Conservation (phyloP, 2,888 invertebrate genomes). For the Campoplex capitator region DNA sequence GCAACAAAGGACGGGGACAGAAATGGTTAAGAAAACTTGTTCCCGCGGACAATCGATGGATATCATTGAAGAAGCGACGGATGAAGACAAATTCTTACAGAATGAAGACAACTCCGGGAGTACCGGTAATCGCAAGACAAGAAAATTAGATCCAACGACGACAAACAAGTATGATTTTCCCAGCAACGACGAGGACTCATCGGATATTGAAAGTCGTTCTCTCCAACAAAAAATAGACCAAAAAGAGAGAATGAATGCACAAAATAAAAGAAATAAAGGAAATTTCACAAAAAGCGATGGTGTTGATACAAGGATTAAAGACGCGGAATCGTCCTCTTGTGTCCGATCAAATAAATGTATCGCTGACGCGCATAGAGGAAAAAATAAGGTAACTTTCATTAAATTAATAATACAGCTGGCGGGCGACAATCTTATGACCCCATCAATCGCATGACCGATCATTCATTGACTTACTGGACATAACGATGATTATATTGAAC, state of each 20-base stretch:
- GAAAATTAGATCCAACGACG: no score
- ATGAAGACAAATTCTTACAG: no score
- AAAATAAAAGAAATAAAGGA: not conserved
- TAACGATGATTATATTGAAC: no score
- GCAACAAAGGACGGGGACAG: no score
- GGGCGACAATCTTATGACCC: no score
- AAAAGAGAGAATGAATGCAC: not conserved
- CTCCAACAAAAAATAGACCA: not conserved
- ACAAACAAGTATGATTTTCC: not conserved
- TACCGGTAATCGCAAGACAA: no score
- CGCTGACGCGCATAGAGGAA: not conserved
- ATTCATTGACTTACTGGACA: not conserved
- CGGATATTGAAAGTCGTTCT: no score
- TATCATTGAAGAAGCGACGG: no score
- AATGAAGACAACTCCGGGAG: no score
- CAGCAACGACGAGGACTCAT: not conserved
- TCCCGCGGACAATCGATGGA: no score
- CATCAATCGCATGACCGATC: not conserved
- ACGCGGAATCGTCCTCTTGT: not conserved
- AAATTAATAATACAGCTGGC: no score
- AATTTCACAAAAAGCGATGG: not conserved
- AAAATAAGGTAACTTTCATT: slow-evolving; percentile 6
- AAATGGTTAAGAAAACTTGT: no score
- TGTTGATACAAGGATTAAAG: not conserved
- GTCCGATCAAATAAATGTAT: not conserved